Base-by-base conservation (phyloP, 2,797 vertebrate genomes). In the Anguilla obscura region DNA sequence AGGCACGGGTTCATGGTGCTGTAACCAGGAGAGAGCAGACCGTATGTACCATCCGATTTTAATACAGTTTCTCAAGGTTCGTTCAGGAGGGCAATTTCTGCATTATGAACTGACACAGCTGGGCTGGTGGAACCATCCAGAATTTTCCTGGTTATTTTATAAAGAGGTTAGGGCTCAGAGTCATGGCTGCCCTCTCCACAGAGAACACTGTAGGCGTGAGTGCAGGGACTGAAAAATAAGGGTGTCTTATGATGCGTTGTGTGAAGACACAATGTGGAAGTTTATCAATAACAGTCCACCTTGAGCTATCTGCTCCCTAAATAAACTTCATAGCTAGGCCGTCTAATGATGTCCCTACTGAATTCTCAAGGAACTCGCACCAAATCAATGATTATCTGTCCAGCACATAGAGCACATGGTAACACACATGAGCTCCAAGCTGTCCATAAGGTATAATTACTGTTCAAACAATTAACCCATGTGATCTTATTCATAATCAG, bases 241-340 rank as follows among this genome's bases (percentile, higher is more conserved):
- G 50, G 87, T 50, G 18, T 50, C 84, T 90, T 87, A 48, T 85
- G 50, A 91, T 87, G 76, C 83, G 86, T 33, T 58, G 76, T 52
- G 66, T 86, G 27, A 89, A 86, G 85, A 86, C 87, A 82, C 40
- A 36, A 89, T 86, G 87, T 89, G 89, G 91, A 88, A 88, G 85
- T 85, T 86, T 88, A 94, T 95, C 93, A 56, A 94, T 94, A 91
- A 84, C 88, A 89, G 90, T 90, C 69, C 92, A 91, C 91, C 90
- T 86, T 85, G 56, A 74, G 87, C 71, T 66, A 85, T 56, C 87
- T 85, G 86, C 79, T 86, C 89, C 86, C 86, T 66, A 92, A 90
- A 82, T 76, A 89, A 88, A 90, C 56, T 83, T 71, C 89, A 76
- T 50, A 27, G 76, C 80, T 60, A 87, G 87, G 80, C 88, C 33